Evolutionary conservation across 2,113 vertebrate species (phyloP), one percentile per base, ranked within the genome.

Genomic region (Electrona antarctica): DNA sequence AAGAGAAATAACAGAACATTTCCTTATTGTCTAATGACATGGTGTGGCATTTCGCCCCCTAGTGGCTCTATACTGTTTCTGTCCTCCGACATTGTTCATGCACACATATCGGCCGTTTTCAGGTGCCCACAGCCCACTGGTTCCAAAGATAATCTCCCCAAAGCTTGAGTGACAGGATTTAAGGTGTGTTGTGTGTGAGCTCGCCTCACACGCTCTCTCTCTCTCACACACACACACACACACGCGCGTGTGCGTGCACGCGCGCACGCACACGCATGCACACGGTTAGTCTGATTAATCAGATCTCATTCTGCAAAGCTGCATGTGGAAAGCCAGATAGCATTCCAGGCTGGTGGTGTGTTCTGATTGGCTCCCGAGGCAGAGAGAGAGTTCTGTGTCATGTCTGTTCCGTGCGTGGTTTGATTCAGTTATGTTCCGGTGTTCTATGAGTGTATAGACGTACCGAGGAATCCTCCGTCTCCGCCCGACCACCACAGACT

Each of bases 161-260:
- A 87, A 91, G 88, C 90, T 77, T 88, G 88, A 91, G 81, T 89
- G 89, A 80, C 88, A 85, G 72, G 29, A 58, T 74, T 33, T 33
- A 80, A 85, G 68, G 69, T 80, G 82, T 81, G 79, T n/a, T n/a
- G n/a, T n/a, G n/a, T n/a, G n/a, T 71, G 45, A 80, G 73, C 67
- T 65, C 80, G 73, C 81, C 80, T 75, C 57, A 51, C 55, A 45
- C 14, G 47, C 60, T 61, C 11, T 15, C 60, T 47, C 60, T 47
- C 8, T 21, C 15, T 29, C 58, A 52, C 47, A 15, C 29, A 62
- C 7, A 62, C 41, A 47, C 60, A 62, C 41, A 61, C 4, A 46
- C n/a, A 48, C 45, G 47, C 12, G 58, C 28, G 45, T 46, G 8
- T 29, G 4, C 10, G 75, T 59, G 75, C 45, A 69, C 71, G 58